Evolutionary conservation across 1,140 invertebrate species (phyloP).

Genomic region (Choristoneura fumiferana): DNA sequence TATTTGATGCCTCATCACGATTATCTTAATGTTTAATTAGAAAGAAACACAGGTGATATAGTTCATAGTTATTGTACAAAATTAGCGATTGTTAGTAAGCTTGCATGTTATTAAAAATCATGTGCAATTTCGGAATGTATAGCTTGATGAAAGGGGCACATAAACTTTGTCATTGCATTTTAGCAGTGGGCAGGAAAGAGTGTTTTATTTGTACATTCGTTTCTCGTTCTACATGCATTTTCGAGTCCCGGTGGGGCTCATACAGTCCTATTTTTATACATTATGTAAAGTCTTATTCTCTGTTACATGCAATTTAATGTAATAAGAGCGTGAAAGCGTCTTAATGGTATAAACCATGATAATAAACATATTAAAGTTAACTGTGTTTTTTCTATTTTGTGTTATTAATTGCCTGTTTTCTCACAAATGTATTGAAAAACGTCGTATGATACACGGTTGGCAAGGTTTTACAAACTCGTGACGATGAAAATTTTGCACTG

Average conservation of each 20-base stretch:
- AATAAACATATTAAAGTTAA: constrained; percentile 73
- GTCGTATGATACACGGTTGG: too few relatives aligned
- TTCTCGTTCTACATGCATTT: constrained; percentile 75
- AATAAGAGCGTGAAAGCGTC: constrained; percentile 67
- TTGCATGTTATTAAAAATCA: constrained; percentile 71
- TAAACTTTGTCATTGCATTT: constrained; percentile 72
- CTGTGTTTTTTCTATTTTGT: constrained; percentile 24
- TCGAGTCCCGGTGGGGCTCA: constrained; percentile 61
- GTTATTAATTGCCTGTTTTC: too few relatives aligned
- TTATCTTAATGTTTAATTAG: constrained; percentile 49
- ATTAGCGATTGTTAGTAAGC: constrained; percentile 62
- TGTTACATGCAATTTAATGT: constrained; percentile 70
- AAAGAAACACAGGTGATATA: constrained; percentile 62
- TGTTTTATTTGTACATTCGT: constrained; percentile 66
- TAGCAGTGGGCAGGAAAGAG: constrained; percentile 66
- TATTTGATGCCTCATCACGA: constrained; percentile 52
- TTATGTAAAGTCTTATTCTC: constrained; percentile 74
- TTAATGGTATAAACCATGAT: constrained; percentile 71
- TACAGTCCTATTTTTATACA: constrained; percentile 79
- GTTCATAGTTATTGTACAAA: constrained; percentile 66
- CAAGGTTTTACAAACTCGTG: too few relatives aligned
- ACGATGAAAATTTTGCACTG: too few relatives aligned
- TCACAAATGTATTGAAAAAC: too few relatives aligned
- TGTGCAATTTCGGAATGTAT: constrained; percentile 69
- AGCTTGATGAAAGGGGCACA: constrained; percentile 55